phyloP scores from a whole-genome alignment of 2,113 vertebrate genomes.

The Budorcas taxicolor region DNA sequence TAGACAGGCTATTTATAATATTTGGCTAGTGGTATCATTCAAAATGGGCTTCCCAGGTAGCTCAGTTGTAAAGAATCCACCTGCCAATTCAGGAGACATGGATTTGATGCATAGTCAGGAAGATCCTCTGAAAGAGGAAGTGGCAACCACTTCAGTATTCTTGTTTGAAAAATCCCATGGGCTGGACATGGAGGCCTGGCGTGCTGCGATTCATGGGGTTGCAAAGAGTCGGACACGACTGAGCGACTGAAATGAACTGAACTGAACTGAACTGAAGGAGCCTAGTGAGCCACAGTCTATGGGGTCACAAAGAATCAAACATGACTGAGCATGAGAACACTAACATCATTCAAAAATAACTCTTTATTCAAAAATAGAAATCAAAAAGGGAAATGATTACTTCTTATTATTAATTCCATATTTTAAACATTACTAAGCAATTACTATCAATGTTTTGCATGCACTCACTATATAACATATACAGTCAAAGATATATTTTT shows the following conservation, averaged over 20 bases:
- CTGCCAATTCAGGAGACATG: neutral
- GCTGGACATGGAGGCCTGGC: neutral
- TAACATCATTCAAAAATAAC: neutral
- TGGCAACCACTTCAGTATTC: neutral
- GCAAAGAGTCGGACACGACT: too few species aligned
- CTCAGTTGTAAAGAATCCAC: neutral
- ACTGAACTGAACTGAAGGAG: neutral
- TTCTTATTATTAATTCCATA: neutral
- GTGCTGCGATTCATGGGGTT: too few species aligned
- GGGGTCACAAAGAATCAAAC: neutral
- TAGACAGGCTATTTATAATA: neutral
- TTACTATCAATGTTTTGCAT: neutral
- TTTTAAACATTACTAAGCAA: neutral
- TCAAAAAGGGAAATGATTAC: neutral
- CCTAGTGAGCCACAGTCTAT: neutral
- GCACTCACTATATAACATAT: neutral
- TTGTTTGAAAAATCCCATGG: neutral
- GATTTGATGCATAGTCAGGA: neutral
- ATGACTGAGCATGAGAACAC: neutral
- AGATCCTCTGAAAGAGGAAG: neutral
- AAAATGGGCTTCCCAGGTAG: neutral
- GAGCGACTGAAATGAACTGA: too few species aligned
- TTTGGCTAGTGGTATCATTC: neutral
- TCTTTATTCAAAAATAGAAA: constrained; percentile 2
- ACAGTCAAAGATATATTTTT: neutral